Conservation (phyloP, 2,797 vertebrate genomes). For the Hypotaenidia okinawae region DNA sequence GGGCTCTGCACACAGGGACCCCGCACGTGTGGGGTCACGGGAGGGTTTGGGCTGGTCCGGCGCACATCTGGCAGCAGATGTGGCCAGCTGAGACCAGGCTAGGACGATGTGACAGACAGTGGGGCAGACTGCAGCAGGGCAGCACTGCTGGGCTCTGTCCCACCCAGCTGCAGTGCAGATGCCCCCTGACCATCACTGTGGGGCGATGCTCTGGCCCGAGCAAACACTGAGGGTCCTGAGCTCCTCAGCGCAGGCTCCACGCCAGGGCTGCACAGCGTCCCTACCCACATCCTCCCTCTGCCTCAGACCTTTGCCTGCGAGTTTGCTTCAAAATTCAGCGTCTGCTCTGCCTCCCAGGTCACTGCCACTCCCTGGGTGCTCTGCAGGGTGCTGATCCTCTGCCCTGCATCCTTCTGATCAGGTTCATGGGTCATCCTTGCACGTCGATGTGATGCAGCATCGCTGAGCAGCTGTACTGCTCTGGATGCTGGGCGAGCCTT, state of each 20-base stretch:
- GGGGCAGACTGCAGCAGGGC: neutral
- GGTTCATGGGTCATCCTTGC: neutral
- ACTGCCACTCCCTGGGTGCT: accelerated
- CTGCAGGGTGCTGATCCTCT: neutral
- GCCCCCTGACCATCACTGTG: no score
- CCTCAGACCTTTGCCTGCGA: neutral
- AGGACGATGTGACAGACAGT: neutral
- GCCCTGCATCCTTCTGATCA: neutral
- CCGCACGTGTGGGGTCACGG: accelerated
- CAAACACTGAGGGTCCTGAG: neutral
- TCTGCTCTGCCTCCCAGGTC: neutral
- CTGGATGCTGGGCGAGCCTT: neutral
- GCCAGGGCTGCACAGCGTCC: neutral
- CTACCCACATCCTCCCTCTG: neutral
- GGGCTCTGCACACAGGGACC: no score
- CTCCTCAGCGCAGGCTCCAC: neutral
- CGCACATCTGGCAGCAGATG: neutral
- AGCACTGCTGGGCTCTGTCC: neutral
- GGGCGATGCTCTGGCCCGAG: neutral
- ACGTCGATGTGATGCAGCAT: accelerated
- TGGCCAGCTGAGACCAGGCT: neutral
- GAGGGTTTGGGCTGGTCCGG: neutral
- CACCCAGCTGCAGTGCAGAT: neutral
- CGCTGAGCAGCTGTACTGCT: neutral
- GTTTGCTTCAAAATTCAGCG: neutral